Base-by-base conservation (phyloP, 2,797 vertebrate species). In the Holocentrus rufus region DNA sequence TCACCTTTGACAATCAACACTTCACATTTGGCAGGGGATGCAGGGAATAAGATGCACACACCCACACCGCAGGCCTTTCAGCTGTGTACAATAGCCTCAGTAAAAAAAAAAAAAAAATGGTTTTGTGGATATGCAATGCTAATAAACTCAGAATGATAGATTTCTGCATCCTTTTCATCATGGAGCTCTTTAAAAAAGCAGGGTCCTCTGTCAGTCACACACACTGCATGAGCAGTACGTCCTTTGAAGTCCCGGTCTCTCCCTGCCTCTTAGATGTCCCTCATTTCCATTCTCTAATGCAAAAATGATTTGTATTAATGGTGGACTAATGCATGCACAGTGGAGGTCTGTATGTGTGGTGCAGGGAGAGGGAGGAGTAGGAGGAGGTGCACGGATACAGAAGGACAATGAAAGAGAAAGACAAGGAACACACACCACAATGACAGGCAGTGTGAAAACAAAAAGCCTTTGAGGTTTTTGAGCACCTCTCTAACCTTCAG, bases 221-320 rank as follows among this genome's bases (percentile, higher is more conserved):
- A 47, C 83, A 80, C 74, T 36, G 77, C 77, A 75, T 64, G 82
- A 87, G 82, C 83, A 67, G 80, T 53, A 13, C 42, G 11, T 74
- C 82, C 92, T 93, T 93, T 93, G 88, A 92, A 93, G 91, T 89
- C 88, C 85, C 80, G 82, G 87, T 89, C 85, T 85, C 77, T 81
- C 65, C 72, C 69, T 67, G 70, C 85, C 91, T 91, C 89, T 89
- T 89, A 89, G 87, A 89, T 90, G 81, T 89, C 57, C 81, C 91
- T 89, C 74, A 92, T 93, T 94, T 91, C 85, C 91, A 94, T 94
- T 90, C 85, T 81, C 84, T 69, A 49, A 87, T 91, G 88, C 84
- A 88, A 89, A 90, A 91, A 85, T 76, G 55, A 92, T 92, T 87
- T 85, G 87, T 91, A 89, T 87, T 91, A 92, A 92, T 88, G 80